Evolutionary conservation across 1,140 invertebrate species (phyloP).

Genomic region (Aleiodes sp.): DNA sequence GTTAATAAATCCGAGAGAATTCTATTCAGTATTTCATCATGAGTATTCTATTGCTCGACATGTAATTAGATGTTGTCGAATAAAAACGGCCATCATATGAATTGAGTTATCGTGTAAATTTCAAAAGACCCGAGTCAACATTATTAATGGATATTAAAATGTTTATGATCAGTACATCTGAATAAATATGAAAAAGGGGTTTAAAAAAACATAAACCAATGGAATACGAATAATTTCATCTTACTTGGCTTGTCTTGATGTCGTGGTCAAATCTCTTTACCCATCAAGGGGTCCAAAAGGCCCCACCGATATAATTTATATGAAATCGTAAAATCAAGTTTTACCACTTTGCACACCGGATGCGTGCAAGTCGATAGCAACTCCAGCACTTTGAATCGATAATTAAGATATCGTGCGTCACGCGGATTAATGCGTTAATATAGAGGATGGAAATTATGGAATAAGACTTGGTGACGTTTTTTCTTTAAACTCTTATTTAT

Average conservation of each 20-base stretch:
- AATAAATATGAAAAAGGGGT: no score
- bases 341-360: constrained; percentile 43
- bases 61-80: constrained; percentile 28
- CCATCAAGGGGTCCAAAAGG: constrained; percentile 10
- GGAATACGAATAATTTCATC: no score
- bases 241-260: no score
- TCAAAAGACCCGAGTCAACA: not conserved
- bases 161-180: constrained; percentile 51
- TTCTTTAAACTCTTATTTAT: not conserved
- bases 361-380: constrained; percentile 13
- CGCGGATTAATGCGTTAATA: constrained; percentile 35
- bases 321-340: constrained; percentile 55
- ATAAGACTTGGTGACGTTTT: not conserved
- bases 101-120: constrained; percentile 30
- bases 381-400: constrained; percentile 33
- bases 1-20: no score
- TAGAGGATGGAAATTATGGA: no score
- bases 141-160: not conserved
- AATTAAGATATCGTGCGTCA: constrained; percentile 48
- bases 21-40: constrained; percentile 18
- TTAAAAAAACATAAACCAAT: no score
- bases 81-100: constrained; percentile 9
- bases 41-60: constrained; percentile 19
- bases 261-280: constrained; percentile 1
- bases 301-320: constrained; percentile 45